Conservation (phyloP, 2,797 vertebrate genomes). For the Phataginus tetradactyla region DNA sequence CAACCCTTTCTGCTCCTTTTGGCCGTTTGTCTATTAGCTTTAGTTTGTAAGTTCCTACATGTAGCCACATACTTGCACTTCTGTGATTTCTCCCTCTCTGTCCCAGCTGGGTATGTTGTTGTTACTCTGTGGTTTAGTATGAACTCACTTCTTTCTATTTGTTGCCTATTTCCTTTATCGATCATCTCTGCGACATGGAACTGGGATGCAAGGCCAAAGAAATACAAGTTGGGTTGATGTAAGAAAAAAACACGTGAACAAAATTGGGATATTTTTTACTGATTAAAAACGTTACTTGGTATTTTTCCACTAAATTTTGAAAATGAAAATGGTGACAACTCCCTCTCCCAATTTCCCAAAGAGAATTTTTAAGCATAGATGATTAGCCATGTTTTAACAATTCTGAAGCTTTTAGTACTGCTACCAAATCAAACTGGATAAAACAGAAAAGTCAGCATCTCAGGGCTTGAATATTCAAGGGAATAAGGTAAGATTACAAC, state of each 20-base stretch:
- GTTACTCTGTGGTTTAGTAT: not conserved
- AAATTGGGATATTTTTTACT: not conserved
- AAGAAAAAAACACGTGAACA: not conserved
- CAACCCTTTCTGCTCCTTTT: not conserved
- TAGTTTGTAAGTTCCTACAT: not conserved
- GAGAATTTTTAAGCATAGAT: not conserved
- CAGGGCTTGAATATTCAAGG: not conserved
- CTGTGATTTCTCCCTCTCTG: not conserved
- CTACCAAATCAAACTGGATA: not conserved
- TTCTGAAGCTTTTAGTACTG: not conserved
- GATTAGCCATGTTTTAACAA: not conserved
- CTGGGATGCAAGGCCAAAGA: not conserved
- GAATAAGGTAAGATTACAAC: not conserved
- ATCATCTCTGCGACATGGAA: not conserved
- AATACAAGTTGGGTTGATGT: not conserved
- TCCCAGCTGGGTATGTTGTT: not conserved
- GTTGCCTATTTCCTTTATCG: not conserved
- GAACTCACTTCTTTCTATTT: not conserved
- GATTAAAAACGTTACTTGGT: not conserved
- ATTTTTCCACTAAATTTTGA: constrained; percentile 37
- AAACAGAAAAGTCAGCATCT: constrained; percentile 12
- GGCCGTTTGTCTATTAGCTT: not conserved
- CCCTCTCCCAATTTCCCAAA: not conserved
- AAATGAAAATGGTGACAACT: constrained; percentile 23
- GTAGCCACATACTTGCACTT: not conserved